phyloP scores from a whole-genome alignment of 2,797 vertebrate species.

The Danio choprae region DNA sequence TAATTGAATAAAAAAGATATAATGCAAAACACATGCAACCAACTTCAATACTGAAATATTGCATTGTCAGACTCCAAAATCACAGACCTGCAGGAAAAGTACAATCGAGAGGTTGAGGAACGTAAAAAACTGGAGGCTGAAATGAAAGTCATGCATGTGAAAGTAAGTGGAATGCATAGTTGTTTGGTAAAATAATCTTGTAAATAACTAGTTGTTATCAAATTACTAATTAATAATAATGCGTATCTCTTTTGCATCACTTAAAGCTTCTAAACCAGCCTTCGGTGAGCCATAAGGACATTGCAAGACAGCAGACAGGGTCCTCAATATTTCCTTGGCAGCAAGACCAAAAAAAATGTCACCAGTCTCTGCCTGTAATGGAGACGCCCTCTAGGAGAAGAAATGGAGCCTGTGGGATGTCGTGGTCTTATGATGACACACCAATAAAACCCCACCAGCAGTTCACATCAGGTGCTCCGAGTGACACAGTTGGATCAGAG shows the following conservation, averaged over 20 bases:
- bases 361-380: slow-evolving; percentile 67
- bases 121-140: slow-evolving; percentile 86
- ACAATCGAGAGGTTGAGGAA: slow-evolving; percentile 87
- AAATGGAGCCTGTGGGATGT: slow-evolving; percentile 66
- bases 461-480: slow-evolving; percentile 66
- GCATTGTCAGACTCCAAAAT: slow-evolving; percentile 78
- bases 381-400: slow-evolving; percentile 83
- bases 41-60: slow-evolving; percentile 4
- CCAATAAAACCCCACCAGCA: slow-evolving; percentile 73
- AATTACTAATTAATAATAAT: slow-evolving; percentile 10
- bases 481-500: slow-evolving; percentile 69
- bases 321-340: slow-evolving; percentile 95
- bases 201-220: not conserved
- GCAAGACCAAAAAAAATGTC: slow-evolving; percentile 78
- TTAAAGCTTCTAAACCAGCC: slow-evolving; percentile 80
- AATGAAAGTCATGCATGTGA: slow-evolving; percentile 83
- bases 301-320: slow-evolving; percentile 87
- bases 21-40: slow-evolving; percentile 6
- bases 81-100: slow-evolving; percentile 89
- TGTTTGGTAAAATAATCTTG: not conserved
- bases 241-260: slow-evolving; percentile 41
- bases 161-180: slow-evolving; percentile 73
- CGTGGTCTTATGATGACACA: slow-evolving; percentile 79
- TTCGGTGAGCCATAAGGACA: slow-evolving; percentile 85
- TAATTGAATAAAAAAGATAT: slow-evolving; percentile 21